Base-by-base conservation (phyloP, 2,888 invertebrate genomes). In the Trachelus iudaicus region DNA sequence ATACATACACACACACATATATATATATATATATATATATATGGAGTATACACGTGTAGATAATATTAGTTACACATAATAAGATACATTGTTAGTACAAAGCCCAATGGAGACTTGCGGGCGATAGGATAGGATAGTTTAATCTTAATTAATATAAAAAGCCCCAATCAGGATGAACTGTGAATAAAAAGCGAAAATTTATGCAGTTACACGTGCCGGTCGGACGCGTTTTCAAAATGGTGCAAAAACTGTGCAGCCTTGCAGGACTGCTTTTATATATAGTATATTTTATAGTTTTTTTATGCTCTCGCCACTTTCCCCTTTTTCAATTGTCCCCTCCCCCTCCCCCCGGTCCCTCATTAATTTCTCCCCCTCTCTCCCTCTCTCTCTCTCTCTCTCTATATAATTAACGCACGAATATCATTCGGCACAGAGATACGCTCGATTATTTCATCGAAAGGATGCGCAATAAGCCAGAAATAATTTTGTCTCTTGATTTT, bases 1-100 rank as follows among this genome's bases (percentile, higher is more conserved):
- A 34, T 73, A 74, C 33, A 76, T 40, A 73, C 37, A 31, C n/a
- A 56, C 69, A 56, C 37, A n/a, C 69, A 76, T 31, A 37, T 77
- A 31, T 56, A 11, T 34, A 11, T 11, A 11, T 34, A 11, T 34
- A 34, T 34, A 3, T 35, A 35, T 12, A 12, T 35, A 35, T 12
- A 35, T 3, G 6, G 23, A 56, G 56, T 56, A 56, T 56, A 56
- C 23, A 23, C 23, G 2, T 56, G 56, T 56, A 23, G 56, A 56
- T 56, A 56, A 23, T 23, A 23, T 23, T 23, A 15, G 9, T 56
- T 9, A 56, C 56, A 56, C 23, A 56, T 56, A 56, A 56, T 56
- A 56, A 2, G 56, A 56, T 56, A 23, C 56, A 56, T 40, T 15
- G 40, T 40, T 56, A 56, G 2, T 56, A 56, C 56, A 56, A 56